Percentiles rank a stretch among this genome's conserved stretches.
These are phyloP conservation scores for Botia kubotai DNA, from an alignment of 2,797 vertebrate genomes.

Conservation along the genomic window DNA sequence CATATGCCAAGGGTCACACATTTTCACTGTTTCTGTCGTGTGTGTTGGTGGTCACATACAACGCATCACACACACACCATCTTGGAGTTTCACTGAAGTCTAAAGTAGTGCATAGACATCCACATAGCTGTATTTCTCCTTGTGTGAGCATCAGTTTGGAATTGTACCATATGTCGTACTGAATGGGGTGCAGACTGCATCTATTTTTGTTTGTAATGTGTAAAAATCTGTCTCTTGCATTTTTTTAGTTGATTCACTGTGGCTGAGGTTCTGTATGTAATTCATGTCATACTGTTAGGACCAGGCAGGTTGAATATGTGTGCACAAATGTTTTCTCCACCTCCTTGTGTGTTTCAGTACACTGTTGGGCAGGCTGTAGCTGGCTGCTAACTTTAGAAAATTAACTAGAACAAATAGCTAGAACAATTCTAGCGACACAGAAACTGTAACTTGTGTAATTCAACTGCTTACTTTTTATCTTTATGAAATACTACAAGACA, in stretches of 20 bases:
- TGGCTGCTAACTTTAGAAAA: too few species aligned
- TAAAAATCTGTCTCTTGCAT: neutral
- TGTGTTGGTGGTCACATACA: slow-evolving; percentile 9
- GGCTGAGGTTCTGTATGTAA: neutral
- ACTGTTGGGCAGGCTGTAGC: too few species aligned
- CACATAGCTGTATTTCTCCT: slow-evolving; percentile 54
- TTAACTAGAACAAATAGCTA: too few species aligned
- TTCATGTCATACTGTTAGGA: neutral
- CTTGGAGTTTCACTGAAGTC: slow-evolving; percentile 29
- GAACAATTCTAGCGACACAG: too few species aligned
- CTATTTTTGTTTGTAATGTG: slow-evolving; percentile 38
- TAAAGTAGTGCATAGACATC: slow-evolving; percentile 58
- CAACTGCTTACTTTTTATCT: too few species aligned
- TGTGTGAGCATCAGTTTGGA: slow-evolving; percentile 58
- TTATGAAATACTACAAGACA: too few species aligned
- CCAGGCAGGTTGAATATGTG: neutral
- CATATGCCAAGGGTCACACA: slow-evolving; percentile 38
- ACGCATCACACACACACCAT: neutral
- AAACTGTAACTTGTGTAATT: too few species aligned
- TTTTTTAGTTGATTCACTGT: neutral
- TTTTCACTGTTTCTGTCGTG: neutral
- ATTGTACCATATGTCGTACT: slow-evolving; percentile 51
- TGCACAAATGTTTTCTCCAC: neutral
- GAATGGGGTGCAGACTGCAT: slow-evolving; percentile 36
- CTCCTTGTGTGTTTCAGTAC: too few species aligned